A percentile compares a stretch with the other conserved stretches of the same genome.
Evolutionary conservation across 1,140 invertebrate genomes (phyloP).

Genomic region (Antheraea pernyi): DNA sequence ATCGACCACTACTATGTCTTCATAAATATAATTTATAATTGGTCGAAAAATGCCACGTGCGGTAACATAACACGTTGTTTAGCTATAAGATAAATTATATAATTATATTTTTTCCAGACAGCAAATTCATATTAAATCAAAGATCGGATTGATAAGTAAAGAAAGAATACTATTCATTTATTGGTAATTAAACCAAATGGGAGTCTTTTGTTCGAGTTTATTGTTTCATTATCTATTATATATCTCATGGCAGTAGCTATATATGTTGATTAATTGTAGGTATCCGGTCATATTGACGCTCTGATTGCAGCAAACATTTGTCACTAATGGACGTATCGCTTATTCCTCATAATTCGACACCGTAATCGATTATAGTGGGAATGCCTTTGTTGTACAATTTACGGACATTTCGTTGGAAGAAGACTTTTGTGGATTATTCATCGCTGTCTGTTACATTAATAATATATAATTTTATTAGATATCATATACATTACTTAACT

Average conservation of each 20-base stretch:
- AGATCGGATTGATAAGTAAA: too few species aligned
- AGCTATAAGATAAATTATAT: too few species aligned
- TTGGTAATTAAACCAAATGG: too few species aligned
- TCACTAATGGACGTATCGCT: constrained; percentile 54
- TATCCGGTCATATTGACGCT: constrained; percentile 32
- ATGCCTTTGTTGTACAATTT: neutral
- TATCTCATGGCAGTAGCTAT: constrained; percentile 19
- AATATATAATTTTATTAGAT: too few species aligned
- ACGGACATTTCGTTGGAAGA: neutral
- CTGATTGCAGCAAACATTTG: constrained; percentile 59
- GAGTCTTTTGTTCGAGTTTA: neutral
- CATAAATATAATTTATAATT: too few species aligned
- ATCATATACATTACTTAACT: too few species aligned
- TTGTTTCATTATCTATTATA: constrained; percentile 17
- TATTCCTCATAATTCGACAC: constrained; percentile 34
- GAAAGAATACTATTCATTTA: too few species aligned
- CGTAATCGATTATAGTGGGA: constrained; percentile 14
- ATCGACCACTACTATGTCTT: too few species aligned
- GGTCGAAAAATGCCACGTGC: too few species aligned
- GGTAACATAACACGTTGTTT: too few species aligned
- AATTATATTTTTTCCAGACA: too few species aligned
- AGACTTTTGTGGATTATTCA: neutral
- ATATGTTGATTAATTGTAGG: constrained; percentile 45
- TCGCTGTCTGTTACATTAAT: neutral
- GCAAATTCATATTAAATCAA: too few species aligned